Conservation (phyloP, 1,140 invertebrate genomes). For the Megalopta genalis region DNA sequence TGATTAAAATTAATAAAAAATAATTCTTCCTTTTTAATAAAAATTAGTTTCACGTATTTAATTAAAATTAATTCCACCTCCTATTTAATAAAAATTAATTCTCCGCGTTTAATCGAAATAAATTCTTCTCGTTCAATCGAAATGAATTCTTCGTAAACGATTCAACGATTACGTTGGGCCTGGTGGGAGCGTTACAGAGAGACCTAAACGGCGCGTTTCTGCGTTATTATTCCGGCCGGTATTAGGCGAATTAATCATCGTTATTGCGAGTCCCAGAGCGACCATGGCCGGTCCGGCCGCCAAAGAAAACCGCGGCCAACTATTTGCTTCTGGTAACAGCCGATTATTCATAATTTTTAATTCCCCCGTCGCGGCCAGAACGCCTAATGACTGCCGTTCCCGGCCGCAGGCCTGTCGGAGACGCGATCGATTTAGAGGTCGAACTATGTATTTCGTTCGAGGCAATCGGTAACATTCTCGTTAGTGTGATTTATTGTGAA, state of each 20-base stretch:
- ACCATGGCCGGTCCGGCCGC: neutral
- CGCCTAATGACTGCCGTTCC: constrained; percentile 17
- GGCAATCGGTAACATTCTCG: constrained; percentile 32
- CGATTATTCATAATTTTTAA: constrained; percentile 27
- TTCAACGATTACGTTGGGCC: too few species aligned
- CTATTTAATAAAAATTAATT: too few species aligned
- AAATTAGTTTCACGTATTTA: too few species aligned
- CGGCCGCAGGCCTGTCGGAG: neutral
- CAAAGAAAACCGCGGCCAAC: constrained; percentile 1
- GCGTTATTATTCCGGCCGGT: neutral
- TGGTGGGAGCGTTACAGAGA: neutral
- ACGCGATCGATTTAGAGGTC: constrained; percentile 7
- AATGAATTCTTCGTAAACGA: too few species aligned
- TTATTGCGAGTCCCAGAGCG: neutral
- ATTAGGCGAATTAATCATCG: constrained; percentile 46
- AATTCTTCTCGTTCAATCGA: too few species aligned
- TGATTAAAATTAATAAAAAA: too few species aligned
- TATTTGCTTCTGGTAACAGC: neutral
- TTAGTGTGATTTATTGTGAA: constrained; percentile 44
- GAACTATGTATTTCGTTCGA: neutral
- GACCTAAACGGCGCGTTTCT: neutral
- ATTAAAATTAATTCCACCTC: too few species aligned
- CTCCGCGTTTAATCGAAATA: too few species aligned
- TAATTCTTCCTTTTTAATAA: too few species aligned
- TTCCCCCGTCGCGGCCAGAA: neutral